phyloP scores from a whole-genome alignment of 2,888 invertebrate species.

The Cheilosia soror region DNA sequence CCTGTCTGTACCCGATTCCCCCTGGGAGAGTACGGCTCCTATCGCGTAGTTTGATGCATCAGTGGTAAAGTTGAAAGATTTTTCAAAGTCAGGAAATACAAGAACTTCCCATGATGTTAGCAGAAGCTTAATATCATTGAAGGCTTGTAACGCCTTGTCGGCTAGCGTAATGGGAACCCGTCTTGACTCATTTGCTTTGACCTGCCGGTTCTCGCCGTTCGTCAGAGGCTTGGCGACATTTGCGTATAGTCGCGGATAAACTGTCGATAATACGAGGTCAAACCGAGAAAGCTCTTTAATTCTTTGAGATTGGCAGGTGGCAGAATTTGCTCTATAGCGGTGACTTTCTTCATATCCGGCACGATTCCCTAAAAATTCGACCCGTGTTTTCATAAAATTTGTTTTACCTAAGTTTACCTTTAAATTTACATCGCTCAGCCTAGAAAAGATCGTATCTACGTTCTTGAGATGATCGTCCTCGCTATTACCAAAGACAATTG shows the following conservation, averaged over 20 bases:
- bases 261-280: constrained; percentile 65
- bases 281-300: constrained; percentile 58
- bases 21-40: constrained; percentile 20
- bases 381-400: constrained; percentile 52
- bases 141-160: constrained; percentile 50
- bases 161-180: constrained; percentile 42
- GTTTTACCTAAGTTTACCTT: constrained; percentile 59
- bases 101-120: constrained; percentile 63
- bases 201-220: constrained; percentile 47
- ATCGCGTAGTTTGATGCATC: constrained; percentile 24
- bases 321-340: constrained; percentile 43
- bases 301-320: constrained; percentile 61
- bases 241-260: constrained; percentile 70
- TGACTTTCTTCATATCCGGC: constrained; percentile 48
- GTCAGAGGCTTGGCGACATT: constrained; percentile 50
- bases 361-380: constrained; percentile 64
- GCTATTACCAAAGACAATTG: background rate
- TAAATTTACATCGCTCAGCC: background rate
- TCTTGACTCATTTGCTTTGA: constrained; percentile 50
- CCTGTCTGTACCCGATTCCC: constrained; percentile 6
- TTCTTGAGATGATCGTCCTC: background rate
- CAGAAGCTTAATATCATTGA: constrained; percentile 66
- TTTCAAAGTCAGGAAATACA: constrained; percentile 48
- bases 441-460: background rate
- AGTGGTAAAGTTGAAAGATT: constrained; percentile 14